Base-by-base conservation (phyloP, 2,888 invertebrate species). In the Drosophila histrio region DNA sequence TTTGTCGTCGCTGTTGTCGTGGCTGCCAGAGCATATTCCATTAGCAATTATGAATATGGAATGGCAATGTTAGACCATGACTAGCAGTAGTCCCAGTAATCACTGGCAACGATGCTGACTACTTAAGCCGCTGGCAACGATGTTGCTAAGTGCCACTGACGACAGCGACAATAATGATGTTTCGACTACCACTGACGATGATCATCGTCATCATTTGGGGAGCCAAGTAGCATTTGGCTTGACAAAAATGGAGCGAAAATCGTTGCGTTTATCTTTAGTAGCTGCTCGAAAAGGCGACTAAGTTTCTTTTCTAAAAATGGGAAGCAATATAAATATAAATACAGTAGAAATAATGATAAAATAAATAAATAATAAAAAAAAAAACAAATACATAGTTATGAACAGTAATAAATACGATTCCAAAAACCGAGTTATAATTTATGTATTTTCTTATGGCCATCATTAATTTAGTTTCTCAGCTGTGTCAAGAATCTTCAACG, bases 31-130 rank as follows among this genome's bases (percentile, higher is more conserved):
- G 90, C 89, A 89, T 89, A 90, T 89, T 89, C 89, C 89, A 90
- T 90, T 90, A 90, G 89, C 88, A 90, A 90, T 89, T 90, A 90
- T 87, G 88, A 90, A 87, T 89, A 85, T 83, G 86, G 86, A 87
- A 85, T 87, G 72, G 77, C 72, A 61, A 58, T 64, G 67, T 63
- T 77, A 68, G 77, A 72, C 85, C 86, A 62, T 68, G 83, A 82
- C 83, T 82, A 82, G 69, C 64, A 60, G 67, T 66, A 72, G 72
- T 61, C 77, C 19, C 75, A 66, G 79, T 79, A 85, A 82, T 85
- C 82, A 58, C 67, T 76, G 59, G 57, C 77, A 59, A 61, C 64
- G 52, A 53, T 60, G 75, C 65, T 75, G 82, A 87, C 88, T 82
- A 82, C 82, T 85, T 82, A 82, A 82, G 82, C 76, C 80, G 64